Base-by-base conservation (phyloP, 1,140 invertebrate species). In the Penaeus vannamei region DNA sequence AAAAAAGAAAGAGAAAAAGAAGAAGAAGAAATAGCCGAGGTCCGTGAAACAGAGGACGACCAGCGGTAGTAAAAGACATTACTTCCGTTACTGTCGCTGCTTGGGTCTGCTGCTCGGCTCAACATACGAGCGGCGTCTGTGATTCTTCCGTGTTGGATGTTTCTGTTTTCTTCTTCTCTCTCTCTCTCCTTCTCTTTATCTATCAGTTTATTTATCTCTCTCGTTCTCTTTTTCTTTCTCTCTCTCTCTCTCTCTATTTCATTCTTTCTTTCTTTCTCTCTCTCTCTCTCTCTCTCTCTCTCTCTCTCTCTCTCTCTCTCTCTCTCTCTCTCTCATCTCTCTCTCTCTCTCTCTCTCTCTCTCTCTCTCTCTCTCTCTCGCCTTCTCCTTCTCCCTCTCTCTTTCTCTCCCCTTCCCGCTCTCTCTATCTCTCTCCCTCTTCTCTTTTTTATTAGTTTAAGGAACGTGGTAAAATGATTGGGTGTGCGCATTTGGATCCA, bases 181-280 rank as follows among this genome's bases (percentile, higher is more conserved):
- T 79, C 4, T 26, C 32, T n/a, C 4, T 26, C 23, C 10, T 1
- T 79, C 3, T 79, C 32, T 36, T 8, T 36, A 2, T 79, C 76
- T 36, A 3, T 3, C 32, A 2, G 3, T 79, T 10, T 79, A 2
- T 79, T 22, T 36, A 1, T 26, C 23, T 26, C 32, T 79, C 3
- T 36, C 23, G 1, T 8, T 79, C 76, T 79, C 76, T 79, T 10
- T 79, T 10, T 79, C 76, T 79, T 10, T 79, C 76, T 79, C 76
- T 79, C 76, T 79, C 76, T 79, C 76, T 79, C 76, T 79, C 76
- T 79, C 76, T 79, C 76, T 79, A 2, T 79, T 10, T 79, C 76
- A 4, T 10, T 79, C 76, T 79, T 10, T 79, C 76, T 79, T 10
- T 79, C 76, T 79, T 10, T 36, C 32, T 26, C 32, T 79, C 23